phyloP scores from a whole-genome alignment of 2,888 invertebrate genomes.

The Eilema depressum region DNA sequence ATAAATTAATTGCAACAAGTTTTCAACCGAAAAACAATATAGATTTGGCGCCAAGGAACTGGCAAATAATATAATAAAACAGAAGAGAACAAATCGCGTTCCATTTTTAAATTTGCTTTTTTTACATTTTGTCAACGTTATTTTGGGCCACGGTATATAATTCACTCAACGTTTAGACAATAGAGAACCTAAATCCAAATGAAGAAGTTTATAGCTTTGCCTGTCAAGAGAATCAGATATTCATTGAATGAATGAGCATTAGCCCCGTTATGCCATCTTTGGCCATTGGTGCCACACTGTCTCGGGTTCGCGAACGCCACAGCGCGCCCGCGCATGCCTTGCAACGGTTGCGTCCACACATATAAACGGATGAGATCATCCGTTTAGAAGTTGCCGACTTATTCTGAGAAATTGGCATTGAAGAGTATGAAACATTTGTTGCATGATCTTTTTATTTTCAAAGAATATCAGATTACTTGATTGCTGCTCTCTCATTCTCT shows the following conservation, averaged over 20 bases:
- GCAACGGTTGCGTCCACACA: constrained; percentile 39
- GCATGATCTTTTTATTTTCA: background rate
- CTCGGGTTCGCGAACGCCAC: constrained; percentile 28
- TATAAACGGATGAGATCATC: constrained; percentile 60
- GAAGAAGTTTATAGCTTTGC: constrained; percentile 39
- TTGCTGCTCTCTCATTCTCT: too few species aligned
- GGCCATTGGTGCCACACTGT: constrained; percentile 49
- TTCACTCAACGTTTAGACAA: constrained; percentile 14
- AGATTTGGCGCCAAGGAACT: too few species aligned
- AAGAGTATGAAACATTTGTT: background rate
- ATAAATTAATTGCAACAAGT: too few species aligned
- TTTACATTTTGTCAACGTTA: too few species aligned
- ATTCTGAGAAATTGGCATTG: constrained; percentile 47
- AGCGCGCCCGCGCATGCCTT: constrained; percentile 27
- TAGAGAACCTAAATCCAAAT: constrained; percentile 27
- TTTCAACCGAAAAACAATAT: too few species aligned
- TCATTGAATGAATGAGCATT: constrained; percentile 35
- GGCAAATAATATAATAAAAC: too few species aligned
- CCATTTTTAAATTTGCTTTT: too few species aligned
- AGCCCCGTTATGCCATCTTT: constrained; percentile 28
- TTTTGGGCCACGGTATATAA: too few species aligned
- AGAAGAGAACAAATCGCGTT: too few species aligned
- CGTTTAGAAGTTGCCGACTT: constrained; percentile 40
- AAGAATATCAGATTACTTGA: background rate
- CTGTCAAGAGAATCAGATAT: constrained; percentile 9